Evolutionary conservation across 2,888 invertebrate genomes (phyloP), one percentile per base, ranked within the genome.

Genomic region (Drosophila kambysellisi): DNA sequence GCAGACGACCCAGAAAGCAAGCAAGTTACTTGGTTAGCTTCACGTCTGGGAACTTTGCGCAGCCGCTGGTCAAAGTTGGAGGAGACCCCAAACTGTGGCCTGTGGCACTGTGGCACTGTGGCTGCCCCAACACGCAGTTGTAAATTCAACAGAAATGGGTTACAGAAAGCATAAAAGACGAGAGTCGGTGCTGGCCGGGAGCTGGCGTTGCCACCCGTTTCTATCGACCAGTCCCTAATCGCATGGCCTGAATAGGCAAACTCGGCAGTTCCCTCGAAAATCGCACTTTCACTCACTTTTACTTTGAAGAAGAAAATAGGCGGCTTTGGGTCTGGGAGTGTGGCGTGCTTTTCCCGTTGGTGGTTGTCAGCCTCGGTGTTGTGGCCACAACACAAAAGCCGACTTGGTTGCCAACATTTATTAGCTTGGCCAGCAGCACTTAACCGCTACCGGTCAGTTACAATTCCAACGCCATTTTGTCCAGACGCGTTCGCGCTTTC

Each of bases 401-500:
- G 74, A 69, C 73, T 74, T 79, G 72, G 80, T 80, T 81, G 81
- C 81, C 71, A 79, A 62, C 79, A 46, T 48, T 48, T 68, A 66
- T 67, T 76, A 76, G 76, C 72, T 79, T 70, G 74, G 77, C 73
- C 80, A 79, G 77, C 74, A 52, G 74, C 77, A 72, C 70, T 65
- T 68, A 54, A 71, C 70, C 66, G 51, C 66, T 43, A 79, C 56
- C 90, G 92, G 92, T 92, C 92, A 92, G 92, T 92, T 88, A 78
- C 79, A 67, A 71, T 81, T 75, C 88, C 72, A 85, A 74, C 89
- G 85, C 79, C 83, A 76, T 71, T 75, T 82, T 63, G 85, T 84
- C 80, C 83, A 90, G 91, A 77, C 87, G 82, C 75, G 70, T 32
- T 2, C 59, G 59, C 60, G 70, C 74, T 56, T 48, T 25, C 25